These are phyloP conservation scores for Crenuchus spilurus DNA, from an alignment of 2,797 vertebrate genomes.

Conservation along the genomic window DNA sequence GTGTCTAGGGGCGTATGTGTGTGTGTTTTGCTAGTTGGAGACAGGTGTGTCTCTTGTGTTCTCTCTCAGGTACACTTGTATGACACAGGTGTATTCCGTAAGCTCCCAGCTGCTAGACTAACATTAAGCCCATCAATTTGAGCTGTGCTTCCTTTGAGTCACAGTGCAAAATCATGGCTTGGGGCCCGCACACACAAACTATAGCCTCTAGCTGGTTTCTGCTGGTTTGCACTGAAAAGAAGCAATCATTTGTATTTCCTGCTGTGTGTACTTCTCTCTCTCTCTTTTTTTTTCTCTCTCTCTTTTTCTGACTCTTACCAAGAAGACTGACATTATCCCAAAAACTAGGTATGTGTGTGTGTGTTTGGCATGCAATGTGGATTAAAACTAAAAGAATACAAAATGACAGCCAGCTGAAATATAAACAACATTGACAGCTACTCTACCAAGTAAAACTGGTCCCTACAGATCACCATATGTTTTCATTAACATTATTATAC, in stretches of 20 bases:
- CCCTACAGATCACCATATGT: too few species aligned
- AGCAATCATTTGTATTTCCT: constrained; percentile 10
- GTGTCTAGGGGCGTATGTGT: background rate
- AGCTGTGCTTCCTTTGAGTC: constrained; percentile 20
- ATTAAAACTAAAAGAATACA: too few species aligned
- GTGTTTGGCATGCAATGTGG: background rate
- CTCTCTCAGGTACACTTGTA: background rate
- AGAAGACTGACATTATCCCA: background rate
- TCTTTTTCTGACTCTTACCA: background rate
- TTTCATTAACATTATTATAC: too few species aligned
- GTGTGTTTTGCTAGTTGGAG: background rate
- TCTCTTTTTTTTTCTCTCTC: background rate
- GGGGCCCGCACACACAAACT: constrained; percentile 6
- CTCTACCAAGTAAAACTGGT: too few species aligned
- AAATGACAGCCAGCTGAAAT: too few species aligned
- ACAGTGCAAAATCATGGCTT: constrained; percentile 9
- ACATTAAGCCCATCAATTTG: constrained; percentile 22
- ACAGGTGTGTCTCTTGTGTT: background rate
- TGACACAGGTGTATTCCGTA: background rate
- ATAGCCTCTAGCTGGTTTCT: too few species aligned
- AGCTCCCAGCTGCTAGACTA: background rate
- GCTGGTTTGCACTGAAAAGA: constrained; percentile 15
- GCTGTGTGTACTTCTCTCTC: background rate
- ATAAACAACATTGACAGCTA: too few species aligned
- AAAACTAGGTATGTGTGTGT: background rate